Evolutionary conservation across 2,113 vertebrate genomes (phyloP), one percentile per base, ranked within the genome.

Genomic region (Phaethon lepturus): DNA sequence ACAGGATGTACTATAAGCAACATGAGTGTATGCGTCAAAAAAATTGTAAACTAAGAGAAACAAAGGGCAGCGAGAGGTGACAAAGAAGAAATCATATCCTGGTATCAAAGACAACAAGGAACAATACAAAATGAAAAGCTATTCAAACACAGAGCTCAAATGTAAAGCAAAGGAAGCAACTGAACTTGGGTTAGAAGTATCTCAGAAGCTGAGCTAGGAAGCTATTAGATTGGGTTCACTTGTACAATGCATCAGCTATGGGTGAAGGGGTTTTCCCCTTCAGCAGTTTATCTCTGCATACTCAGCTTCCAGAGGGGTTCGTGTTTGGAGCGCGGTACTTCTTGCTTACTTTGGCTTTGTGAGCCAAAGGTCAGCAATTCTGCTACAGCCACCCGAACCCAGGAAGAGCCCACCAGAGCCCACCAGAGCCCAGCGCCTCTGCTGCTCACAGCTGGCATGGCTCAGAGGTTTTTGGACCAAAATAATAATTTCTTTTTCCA

Each of bases 21-120:
- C 1, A 0, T 0, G 4, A 77, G 42, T 5, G 47, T 5, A 10
- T 1, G 15, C 5, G 5, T 18, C 42, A 69, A 79, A 80, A 68
- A 2, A 20, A 3, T 10, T 11, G 29, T 64, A 45, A 71, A 42
- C 17, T 4, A 50, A 71, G 64, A 78, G 55, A 45, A 92, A 78
- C 29, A 40, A 77, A 71, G 55, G 76, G 60, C 29, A 80, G 19
- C 9, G 74, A 74, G 59, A 77, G 59, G 50, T 74, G 68, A 38
- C 60, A 83, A 53, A 44, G 67, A 73, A 49, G 52, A 78, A 91
- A 75, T 72, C 35, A 6, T 25, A 71, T 20, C 68, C 77, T 92
- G 60, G 86, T 69, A 40, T 35, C 64, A 44, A 56, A 84, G n/a
- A 60, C 47, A 89, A 83, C 17, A 67, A 71, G 64, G 50, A 52